Evolutionary conservation across 2,797 vertebrate species (phyloP).

Genomic region (Girardinus metallicus): DNA sequence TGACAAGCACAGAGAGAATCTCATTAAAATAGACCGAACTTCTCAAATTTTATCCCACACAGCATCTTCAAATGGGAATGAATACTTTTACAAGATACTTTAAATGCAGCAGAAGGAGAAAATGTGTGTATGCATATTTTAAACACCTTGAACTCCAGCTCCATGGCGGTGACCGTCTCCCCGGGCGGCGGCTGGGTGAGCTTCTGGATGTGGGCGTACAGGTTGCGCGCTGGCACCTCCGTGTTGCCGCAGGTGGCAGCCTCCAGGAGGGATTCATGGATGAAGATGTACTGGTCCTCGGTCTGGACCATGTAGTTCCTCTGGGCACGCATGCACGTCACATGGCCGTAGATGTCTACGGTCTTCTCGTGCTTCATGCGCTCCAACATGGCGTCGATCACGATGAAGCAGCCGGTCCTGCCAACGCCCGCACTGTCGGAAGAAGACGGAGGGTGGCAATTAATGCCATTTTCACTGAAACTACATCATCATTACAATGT

Average conservation of each 20-base stretch:
- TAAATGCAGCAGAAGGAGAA: not conserved
- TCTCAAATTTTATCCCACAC: too few relatives aligned
- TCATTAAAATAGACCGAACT: not conserved
- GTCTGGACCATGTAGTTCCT: constrained; percentile 98
- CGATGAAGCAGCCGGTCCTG: constrained; percentile 94
- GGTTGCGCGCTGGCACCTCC: constrained; percentile 92
- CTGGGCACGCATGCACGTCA: constrained; percentile 96
- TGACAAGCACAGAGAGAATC: not conserved
- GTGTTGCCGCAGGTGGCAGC: constrained; percentile 91
- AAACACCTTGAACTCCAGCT: constrained; percentile 94
- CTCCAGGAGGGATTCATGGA: constrained; percentile 94
- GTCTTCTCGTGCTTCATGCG: constrained; percentile 96
- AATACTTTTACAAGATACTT: not conserved
- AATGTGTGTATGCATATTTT: not conserved
- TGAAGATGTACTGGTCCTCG: constrained; percentile 97
- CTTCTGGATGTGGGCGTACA: constrained; percentile 96
- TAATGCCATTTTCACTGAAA: constrained; percentile 1
- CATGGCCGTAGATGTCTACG: constrained; percentile 94
- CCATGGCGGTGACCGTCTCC: constrained; percentile 93
- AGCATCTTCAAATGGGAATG: not conserved
- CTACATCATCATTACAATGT: constrained; percentile 6
- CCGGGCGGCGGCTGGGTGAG: constrained; percentile 91
- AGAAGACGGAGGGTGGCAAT: constrained; percentile 9
- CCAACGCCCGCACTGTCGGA: constrained; percentile 89
- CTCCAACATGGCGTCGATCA: constrained; percentile 96